Base-by-base conservation (phyloP, 1,140 invertebrate species). In the Pseudomyrmex gracilis region DNA sequence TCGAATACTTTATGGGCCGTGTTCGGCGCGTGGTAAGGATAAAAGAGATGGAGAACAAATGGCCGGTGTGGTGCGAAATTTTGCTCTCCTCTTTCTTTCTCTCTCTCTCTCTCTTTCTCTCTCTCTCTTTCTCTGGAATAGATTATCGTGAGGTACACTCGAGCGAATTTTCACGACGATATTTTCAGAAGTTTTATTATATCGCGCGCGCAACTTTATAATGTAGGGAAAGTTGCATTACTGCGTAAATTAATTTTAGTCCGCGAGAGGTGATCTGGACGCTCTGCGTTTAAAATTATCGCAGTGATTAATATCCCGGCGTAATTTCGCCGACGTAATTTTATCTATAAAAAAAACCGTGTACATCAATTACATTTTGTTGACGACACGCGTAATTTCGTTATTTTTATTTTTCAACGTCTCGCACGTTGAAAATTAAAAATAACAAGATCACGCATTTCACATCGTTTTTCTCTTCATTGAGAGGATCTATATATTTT, bases 1-100 rank as follows among this genome's bases (percentile, higher is more conserved):
- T n/a, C 66, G 43, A 20, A 12, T 57, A 80, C 53, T 80, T 80
- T 80, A 80, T 80, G 10, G 66, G 9, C 45, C 53, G 66, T 80
- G 76, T 80, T 80, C 66, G 66, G 15, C 51, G 66, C 34, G 60
- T 15, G 47, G 58, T 60, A 17, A 61, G 60, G 76, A 80, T 80
- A 80, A 71, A 80, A 58, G 51, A 7, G 51, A 10, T 66, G 17
- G 53, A 12, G 53, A 80, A 68, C 49, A 34, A 80, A 71, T 57
- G 53, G 74, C 15, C 1, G 9, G 20, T 43, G 58, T 63, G 20
- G 60, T 58, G 57, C 17, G 64, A 55, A 66, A 70, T 78, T 58
- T 58, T 43, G 43, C 43, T 15, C 64, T 51, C 17, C 70, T 49
- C 34, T 34, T 5, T 34, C 34, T 34, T 34, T 34, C 34, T 34